phyloP scores from a whole-genome alignment of 2,113 vertebrate species.

The Brachypteracias leptosomus region DNA sequence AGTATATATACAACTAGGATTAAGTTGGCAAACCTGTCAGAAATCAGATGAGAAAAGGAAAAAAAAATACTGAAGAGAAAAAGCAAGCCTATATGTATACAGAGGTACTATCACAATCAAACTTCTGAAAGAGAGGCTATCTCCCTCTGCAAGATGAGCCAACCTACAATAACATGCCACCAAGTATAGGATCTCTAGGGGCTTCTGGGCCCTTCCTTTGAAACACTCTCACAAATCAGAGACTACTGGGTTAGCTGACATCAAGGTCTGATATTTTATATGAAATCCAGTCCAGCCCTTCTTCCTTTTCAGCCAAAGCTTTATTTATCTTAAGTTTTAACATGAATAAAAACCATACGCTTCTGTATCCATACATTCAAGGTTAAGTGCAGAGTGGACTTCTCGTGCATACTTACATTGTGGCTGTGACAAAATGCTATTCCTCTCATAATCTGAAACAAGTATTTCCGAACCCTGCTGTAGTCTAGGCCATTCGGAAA shows the following conservation, averaged over 20 bases:
- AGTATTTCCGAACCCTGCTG: constrained; percentile 74
- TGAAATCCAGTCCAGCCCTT: background rate
- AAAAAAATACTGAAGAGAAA: background rate
- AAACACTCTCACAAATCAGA: background rate
- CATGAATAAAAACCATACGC: rapidly evolving
- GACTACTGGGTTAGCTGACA: background rate
- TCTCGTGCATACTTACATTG: constrained; percentile 76
- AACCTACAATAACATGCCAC: background rate
- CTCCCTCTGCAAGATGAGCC: background rate
- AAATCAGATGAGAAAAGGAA: background rate
- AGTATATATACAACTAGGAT: background rate
- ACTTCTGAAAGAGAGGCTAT: background rate
- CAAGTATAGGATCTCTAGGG: background rate
- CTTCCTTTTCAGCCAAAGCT: background rate
- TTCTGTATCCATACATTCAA: background rate
- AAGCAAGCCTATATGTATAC: background rate
- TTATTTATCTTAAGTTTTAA: background rate
- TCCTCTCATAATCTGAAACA: constrained; percentile 88
- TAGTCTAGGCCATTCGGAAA: constrained; percentile 80
- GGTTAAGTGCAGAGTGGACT: background rate
- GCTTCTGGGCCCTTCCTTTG: background rate
- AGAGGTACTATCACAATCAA: background rate
- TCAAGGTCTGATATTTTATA: background rate
- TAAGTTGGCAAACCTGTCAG: background rate
- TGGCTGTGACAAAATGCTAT: constrained; percentile 88